Conservation (phyloP, 1,140 invertebrate genomes). For the Panagrolaimus sp. region DNA sequence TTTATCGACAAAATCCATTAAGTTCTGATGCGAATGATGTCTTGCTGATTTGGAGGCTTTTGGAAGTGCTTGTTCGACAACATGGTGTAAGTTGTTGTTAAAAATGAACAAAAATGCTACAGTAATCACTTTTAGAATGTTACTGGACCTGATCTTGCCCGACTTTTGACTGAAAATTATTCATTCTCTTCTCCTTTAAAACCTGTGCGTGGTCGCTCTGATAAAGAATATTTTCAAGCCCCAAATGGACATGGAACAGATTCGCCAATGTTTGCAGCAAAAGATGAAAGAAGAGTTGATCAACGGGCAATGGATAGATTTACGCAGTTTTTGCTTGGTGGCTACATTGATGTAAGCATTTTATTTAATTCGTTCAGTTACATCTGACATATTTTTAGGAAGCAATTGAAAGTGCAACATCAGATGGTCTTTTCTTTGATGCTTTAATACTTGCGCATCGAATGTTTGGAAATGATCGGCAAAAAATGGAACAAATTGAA, state of each 20-base stretch:
- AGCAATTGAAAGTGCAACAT: conserved; percentile 42
- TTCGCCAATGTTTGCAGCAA: neutral
- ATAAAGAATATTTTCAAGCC: neutral
- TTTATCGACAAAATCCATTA: conserved; percentile 43
- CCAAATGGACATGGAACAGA: neutral
- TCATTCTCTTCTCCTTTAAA: neutral
- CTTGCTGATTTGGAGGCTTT: conserved; percentile 43
- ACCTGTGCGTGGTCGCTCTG: neutral
- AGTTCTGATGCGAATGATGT: conserved; percentile 48
- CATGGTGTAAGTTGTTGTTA: conserved; percentile 36
- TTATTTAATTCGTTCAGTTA: too few species aligned
- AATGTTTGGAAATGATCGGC: conserved; percentile 33
- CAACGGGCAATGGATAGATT: conserved; percentile 38
- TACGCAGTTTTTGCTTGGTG: conserved; percentile 38
- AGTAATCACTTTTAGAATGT: conserved; percentile 31
- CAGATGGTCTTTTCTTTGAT: conserved; percentile 44
- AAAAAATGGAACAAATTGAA: conserved; percentile 34
- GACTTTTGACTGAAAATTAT: conserved; percentile 24
- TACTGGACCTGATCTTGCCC: conserved; percentile 49
- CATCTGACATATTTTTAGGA: too few species aligned
- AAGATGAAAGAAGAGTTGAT: conserved; percentile 17
- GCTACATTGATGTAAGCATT: conserved; percentile 47
- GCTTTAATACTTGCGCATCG: conserved; percentile 44
- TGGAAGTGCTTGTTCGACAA: conserved; percentile 44
- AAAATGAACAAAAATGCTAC: neutral